These are phyloP conservation scores for Lordiphosa andalusiaca DNA, from an alignment of 2,888 invertebrate genomes.

Conservation along the genomic window DNA sequence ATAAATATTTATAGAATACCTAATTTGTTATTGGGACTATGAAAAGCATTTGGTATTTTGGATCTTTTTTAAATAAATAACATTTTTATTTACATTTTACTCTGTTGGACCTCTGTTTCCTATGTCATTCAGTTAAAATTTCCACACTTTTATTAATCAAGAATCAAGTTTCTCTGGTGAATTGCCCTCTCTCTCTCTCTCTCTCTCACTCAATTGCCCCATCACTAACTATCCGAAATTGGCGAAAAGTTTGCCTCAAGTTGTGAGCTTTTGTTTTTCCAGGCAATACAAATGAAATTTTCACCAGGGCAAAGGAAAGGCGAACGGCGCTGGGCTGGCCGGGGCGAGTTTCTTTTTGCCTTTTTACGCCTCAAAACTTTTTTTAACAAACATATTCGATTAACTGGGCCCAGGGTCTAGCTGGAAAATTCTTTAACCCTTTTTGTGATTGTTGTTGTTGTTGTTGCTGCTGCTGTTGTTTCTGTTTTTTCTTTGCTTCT, in stretches of 20 bases:
- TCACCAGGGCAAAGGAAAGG: conserved; percentile 29
- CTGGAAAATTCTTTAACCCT: conserved; percentile 5
- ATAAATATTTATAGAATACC: too few species aligned
- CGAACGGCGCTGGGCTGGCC: conserved; percentile 1
- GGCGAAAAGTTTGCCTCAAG: conserved; percentile 17
- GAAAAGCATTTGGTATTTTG: too few species aligned
- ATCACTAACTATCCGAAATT: conserved; percentile 3
- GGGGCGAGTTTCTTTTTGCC: conserved; percentile 34
- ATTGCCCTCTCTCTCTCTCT: too few species aligned
- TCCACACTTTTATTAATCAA: too few species aligned
- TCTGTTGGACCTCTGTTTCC: too few species aligned
- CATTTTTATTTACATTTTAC: too few species aligned
- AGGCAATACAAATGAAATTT: conserved; percentile 58
- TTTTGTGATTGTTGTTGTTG: conserved; percentile 6
- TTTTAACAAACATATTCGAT: conserved; percentile 74
- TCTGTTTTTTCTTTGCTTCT: conserved; percentile 43
- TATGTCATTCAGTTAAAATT: too few species aligned
- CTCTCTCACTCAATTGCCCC: neutral
- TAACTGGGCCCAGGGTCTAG: conserved; percentile 45
- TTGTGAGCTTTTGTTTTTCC: conserved; percentile 39
- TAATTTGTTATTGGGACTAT: too few species aligned
- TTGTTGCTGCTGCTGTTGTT: conserved; percentile 1
- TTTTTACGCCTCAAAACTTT: conserved; percentile 68
- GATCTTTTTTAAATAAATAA: too few species aligned
- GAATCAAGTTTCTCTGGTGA: neutral